A percentile compares a stretch with the other conserved stretches of the same genome.
Conservation (phyloP, 2,888 invertebrate genomes). For the Bombyx huttoni region DNA sequence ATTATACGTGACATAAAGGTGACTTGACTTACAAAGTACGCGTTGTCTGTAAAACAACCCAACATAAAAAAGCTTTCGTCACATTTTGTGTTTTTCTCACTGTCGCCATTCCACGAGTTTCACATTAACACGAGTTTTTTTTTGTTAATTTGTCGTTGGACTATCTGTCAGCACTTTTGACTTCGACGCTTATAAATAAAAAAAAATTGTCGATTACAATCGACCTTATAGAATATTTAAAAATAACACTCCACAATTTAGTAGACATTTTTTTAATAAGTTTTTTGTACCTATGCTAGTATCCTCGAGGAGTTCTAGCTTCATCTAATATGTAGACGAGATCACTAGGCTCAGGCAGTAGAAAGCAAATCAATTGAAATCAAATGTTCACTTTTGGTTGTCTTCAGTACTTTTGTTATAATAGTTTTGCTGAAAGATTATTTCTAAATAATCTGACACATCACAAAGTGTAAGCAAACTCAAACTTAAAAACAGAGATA, state of each 20-base stretch:
- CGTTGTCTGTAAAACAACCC: conserved; percentile 37
- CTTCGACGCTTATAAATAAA: background rate
- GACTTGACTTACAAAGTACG: conserved; percentile 33
- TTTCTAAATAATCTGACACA: no score
- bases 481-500: no score
- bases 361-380: no score
- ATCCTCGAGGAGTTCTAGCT: no score
- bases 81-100: conserved; percentile 39
- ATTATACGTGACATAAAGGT: background rate
- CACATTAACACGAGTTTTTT: no score
- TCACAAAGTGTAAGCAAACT: no score
- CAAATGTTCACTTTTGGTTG: no score
- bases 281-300: background rate
- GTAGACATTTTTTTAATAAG: background rate
- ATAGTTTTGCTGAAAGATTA: no score
- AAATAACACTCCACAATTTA: background rate
- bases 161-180: conserved; percentile 45
- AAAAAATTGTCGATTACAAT: background rate
- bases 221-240: background rate
- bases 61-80: conserved; percentile 37
- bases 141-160: conserved; percentile 60
- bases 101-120: conserved; percentile 42
- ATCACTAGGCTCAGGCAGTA: no score
- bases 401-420: no score
- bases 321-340: no score